Evolutionary conservation across 2,113 vertebrate genomes (phyloP).

Genomic region (Erythrocercus mccallii): DNA sequence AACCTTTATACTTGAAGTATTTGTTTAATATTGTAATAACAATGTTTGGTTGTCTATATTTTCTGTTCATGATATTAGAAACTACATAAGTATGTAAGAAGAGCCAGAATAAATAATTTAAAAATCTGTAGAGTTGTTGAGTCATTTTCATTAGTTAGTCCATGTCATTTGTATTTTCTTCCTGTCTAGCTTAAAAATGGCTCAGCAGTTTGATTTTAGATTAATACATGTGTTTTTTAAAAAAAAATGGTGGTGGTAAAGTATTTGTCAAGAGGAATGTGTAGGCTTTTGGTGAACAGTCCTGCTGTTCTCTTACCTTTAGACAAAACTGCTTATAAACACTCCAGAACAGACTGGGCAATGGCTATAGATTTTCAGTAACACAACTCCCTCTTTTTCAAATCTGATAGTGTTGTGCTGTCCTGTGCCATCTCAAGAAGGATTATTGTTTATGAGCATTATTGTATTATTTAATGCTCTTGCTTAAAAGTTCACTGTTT

Average conservation of each 20-base stretch:
- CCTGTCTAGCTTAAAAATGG: not conserved
- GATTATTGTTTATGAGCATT: not conserved
- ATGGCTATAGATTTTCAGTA: not conserved
- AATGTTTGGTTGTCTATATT: not conserved
- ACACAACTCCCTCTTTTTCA: not conserved
- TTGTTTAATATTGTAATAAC: constrained; percentile 22
- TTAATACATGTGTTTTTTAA: not conserved
- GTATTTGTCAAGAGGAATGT: not conserved
- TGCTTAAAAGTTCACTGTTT: not conserved
- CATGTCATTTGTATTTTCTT: not conserved
- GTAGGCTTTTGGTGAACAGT: not conserved
- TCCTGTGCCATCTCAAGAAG: not conserved
- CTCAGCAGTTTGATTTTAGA: not conserved
- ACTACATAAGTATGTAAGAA: not conserved
- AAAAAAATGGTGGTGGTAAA: not conserved
- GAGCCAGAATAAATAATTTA: not conserved
- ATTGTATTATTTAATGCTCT: not conserved
- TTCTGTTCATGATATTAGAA: not conserved
- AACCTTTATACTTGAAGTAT: not conserved
- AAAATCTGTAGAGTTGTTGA: not conserved
- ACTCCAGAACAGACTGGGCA: not conserved
- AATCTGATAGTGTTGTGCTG: not conserved
- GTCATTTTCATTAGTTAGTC: not conserved
- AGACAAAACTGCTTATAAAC: not conserved
- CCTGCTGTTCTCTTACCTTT: not conserved